Conservation (phyloP, 2,888 invertebrate genomes). For the Furcula furcula region DNA sequence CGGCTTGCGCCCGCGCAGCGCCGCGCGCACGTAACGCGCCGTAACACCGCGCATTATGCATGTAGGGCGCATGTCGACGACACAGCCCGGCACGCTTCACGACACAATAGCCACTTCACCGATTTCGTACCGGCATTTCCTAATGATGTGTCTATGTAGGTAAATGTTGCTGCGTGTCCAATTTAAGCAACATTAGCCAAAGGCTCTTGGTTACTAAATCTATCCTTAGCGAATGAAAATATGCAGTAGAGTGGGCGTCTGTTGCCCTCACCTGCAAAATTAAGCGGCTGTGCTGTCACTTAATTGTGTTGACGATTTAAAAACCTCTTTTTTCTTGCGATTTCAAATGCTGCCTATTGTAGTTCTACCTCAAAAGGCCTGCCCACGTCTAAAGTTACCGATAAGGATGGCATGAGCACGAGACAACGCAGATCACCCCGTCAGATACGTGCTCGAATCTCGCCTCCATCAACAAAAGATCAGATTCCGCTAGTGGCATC, state of each 20-base stretch:
- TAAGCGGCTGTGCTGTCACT: slow-evolving; percentile 22
- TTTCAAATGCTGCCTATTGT: slow-evolving; percentile 57
- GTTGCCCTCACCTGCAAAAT: slow-evolving; percentile 11
- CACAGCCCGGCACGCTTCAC: slow-evolving; percentile 13
- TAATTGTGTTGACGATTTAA: slow-evolving; percentile 39
- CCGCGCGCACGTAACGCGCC: slow-evolving; percentile 63
- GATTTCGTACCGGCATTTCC: slow-evolving; percentile 11
- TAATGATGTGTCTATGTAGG: slow-evolving; percentile 6
- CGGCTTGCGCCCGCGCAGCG: slow-evolving; percentile 43
- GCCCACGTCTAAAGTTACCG: slow-evolving; percentile 56
- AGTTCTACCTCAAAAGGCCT: slow-evolving; percentile 63
- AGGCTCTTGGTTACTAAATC: too few species aligned
- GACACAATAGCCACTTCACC: slow-evolving; percentile 18
- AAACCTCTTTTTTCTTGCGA: slow-evolving; percentile 39
- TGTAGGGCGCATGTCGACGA: slow-evolving; percentile 60
- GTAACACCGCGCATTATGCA: slow-evolving; percentile 71
- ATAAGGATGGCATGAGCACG: slow-evolving; percentile 67
- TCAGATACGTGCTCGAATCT: slow-evolving; percentile 63
- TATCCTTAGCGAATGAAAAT: too few species aligned
- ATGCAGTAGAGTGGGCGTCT: too few species aligned
- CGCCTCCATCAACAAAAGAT: slow-evolving; percentile 76
- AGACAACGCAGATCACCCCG: slow-evolving; percentile 61
- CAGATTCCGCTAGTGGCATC: slow-evolving; percentile 59
- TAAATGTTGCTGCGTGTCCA: background rate
- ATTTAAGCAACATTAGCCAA: too few species aligned